Percentiles rank a stretch among this genome's conserved stretches.
Conservation (phyloP, 2,113 vertebrate species). For the Ursus arctos region DNA sequence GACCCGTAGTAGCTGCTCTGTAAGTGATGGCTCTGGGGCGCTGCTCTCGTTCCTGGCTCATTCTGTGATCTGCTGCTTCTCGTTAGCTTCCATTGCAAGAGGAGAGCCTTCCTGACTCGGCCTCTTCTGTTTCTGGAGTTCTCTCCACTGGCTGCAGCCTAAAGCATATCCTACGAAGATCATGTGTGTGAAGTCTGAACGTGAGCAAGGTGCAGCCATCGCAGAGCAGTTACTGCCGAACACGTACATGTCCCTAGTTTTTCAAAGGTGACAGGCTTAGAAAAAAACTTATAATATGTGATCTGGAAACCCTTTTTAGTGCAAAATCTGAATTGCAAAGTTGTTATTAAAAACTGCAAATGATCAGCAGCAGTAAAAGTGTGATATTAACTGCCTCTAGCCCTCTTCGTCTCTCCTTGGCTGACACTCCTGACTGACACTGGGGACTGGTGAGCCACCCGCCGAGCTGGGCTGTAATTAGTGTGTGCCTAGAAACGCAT, state of each 20-base stretch:
- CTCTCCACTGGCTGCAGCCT: neutral
- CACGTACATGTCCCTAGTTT: neutral
- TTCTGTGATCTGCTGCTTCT: neutral
- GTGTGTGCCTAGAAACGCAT: neutral
- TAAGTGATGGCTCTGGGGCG: neutral
- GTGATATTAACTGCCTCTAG: neutral
- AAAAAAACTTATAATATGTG: conserved; percentile 25
- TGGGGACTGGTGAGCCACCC: neutral
- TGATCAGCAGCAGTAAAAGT: neutral
- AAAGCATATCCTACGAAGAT: neutral
- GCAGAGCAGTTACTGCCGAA: neutral
- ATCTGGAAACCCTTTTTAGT: conserved; percentile 28
- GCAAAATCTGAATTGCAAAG: conserved; percentile 34
- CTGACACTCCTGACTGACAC: neutral
- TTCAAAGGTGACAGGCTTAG: conserved; percentile 17
- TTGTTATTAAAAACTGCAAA: conserved; percentile 47
- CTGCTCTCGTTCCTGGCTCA: neutral
- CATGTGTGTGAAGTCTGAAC: neutral
- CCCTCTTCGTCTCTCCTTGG: neutral
- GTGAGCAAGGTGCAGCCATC: neutral
- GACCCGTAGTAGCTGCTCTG: neutral
- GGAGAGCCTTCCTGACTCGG: neutral
- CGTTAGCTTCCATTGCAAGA: neutral
- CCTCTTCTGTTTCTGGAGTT: neutral
- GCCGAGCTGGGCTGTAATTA: neutral